Evolutionary conservation across 2,888 invertebrate species (phyloP), one percentile per base, ranked within the genome.

Genomic region (Athetis lepigone): DNA sequence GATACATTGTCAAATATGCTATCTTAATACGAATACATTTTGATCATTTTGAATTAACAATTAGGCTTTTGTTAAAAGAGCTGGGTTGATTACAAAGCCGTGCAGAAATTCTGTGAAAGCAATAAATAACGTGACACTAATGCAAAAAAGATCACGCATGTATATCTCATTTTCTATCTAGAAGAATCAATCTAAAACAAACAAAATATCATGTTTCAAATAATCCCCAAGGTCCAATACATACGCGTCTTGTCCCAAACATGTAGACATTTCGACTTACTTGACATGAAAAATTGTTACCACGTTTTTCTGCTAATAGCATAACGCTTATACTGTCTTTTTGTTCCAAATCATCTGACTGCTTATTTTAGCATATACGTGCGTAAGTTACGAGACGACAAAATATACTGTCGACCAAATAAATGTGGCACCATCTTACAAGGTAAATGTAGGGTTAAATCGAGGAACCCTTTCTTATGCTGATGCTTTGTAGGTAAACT

Each of bases 391-490:
- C 25, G 45, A 59, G 46, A 45, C 42, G 50, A 55, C 69, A 68
- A 37, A 65, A 57, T 42, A 69, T 36, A 55, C 16, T 47, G 43
- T 63, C 40, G 46, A 18, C 39, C 45, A 55, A 54, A 63, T 58
- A 75, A 70, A 72, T 75, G 46, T 47, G 43, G 19, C 27, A 27
- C 40, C 50, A 52, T 72, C 46, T 70, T 75, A 57, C 42, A 37
- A 42, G 50, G 50, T 43, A 75, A 63, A 75, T 75, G 57, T 58
- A 55, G 50, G 72, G 46, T 69, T 75, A 70, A 69, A 70, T 58
- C 33, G 54, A 60, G 45, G 21, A 27, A 23, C 59, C 68, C 21
- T 51, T 68, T 68, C 60, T 50, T 52, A 73, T 42, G 47, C 6
- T 39, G 36, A 50, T 67, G 54, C 43, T 73, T 57, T 73, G 43